Percentiles rank a stretch among this genome's conserved stretches.
phyloP scores from a whole-genome alignment of 2,888 invertebrate species.

The Neelides folsomi region DNA sequence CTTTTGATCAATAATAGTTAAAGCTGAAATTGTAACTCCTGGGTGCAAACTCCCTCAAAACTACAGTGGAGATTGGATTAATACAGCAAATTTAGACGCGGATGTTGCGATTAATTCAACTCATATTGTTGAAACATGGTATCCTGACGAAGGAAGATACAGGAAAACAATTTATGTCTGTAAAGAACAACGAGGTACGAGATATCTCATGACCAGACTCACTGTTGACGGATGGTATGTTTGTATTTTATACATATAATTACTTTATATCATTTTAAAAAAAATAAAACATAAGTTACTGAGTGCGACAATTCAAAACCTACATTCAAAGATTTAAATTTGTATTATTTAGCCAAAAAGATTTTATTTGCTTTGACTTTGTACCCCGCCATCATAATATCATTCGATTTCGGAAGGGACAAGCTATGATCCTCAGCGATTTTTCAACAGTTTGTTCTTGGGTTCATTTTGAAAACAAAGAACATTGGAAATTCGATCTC shows the following conservation, averaged over 20 bases:
- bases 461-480: conserved; percentile 76
- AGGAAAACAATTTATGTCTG: conserved; percentile 86
- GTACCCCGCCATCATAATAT: conserved; percentile 90
- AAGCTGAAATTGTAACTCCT: conserved; percentile 77
- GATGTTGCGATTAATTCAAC: conserved; percentile 88
- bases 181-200: conserved; percentile 74
- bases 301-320: not conserved
- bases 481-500: conserved; percentile 75
- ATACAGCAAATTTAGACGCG: conserved; percentile 92
- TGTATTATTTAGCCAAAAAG: conserved; percentile 61
- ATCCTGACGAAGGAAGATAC: conserved; percentile 79
- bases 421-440: conserved; percentile 77
- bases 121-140: conserved; percentile 88
- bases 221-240: conserved; percentile 83
- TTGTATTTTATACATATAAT: not conserved
- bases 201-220: conserved; percentile 90
- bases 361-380: conserved; percentile 94
- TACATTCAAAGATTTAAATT: not conserved
- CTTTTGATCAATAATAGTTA: conserved; percentile 39
- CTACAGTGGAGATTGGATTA: conserved; percentile 89
- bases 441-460: conserved; percentile 88
- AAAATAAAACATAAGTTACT: not conserved
- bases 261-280: not conserved
- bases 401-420: conserved; percentile 74
- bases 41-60: conserved; percentile 87